phyloP scores from a whole-genome alignment of 2,888 invertebrate genomes.

The Pyrrhosoma nymphula region DNA sequence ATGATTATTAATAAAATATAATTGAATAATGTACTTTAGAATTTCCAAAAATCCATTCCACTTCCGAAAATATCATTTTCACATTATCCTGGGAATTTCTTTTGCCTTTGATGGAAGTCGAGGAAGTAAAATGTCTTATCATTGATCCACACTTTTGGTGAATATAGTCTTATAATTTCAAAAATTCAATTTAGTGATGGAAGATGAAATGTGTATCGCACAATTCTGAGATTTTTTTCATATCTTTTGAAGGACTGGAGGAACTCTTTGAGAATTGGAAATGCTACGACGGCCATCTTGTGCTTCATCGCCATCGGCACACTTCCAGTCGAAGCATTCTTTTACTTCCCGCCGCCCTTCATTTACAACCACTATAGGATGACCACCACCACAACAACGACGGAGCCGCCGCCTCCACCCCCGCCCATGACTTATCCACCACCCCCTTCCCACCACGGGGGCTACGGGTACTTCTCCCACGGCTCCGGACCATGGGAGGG shows the following conservation, averaged over 20 bases:
- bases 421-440: neutral
- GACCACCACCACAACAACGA: neutral
- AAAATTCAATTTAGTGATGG: too few relatives aligned
- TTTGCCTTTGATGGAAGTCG: too few relatives aligned
- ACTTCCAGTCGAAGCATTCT: neutral
- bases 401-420: neutral
- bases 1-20: too few relatives aligned
- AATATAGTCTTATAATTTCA: too few relatives aligned
- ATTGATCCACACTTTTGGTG: too few relatives aligned
- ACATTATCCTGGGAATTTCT: too few relatives aligned
- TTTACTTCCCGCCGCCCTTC: slow-evolving; percentile 17
- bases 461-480: neutral
- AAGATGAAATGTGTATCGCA: too few relatives aligned
- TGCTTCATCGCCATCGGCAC: neutral
- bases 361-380: slow-evolving; percentile 26
- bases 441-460: neutral
- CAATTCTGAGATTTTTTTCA: too few relatives aligned
- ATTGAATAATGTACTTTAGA: too few relatives aligned
- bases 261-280: neutral
- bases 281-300: neutral
- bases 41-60: too few relatives aligned
- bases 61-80: too few relatives aligned
- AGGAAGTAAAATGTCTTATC: too few relatives aligned
- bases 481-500: slow-evolving; percentile 38
- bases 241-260: neutral